Evolutionary conservation across 2,888 invertebrate genomes (phyloP).

Genomic region (Kuschelorhynchus macadamiae): DNA sequence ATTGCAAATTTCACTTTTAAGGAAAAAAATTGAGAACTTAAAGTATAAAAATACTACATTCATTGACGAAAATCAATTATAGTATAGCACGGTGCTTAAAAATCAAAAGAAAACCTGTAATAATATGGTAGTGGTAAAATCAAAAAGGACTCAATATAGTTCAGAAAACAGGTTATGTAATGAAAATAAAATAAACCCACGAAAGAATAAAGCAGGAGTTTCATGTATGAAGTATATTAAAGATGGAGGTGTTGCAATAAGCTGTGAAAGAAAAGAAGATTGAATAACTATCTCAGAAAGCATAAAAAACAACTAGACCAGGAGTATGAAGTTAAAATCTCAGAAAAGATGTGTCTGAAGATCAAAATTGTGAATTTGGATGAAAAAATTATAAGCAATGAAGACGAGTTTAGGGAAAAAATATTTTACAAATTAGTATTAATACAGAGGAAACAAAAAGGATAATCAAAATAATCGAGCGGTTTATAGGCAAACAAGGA

Average conservation of each 20-base stretch:
- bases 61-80: too few species aligned
- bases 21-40: too few species aligned
- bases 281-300: background rate
- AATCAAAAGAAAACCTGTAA: too few species aligned
- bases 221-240: conserved; percentile 50
- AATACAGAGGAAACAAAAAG: background rate
- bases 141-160: too few species aligned
- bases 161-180: background rate
- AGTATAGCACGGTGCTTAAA: too few species aligned
- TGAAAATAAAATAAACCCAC: conserved; percentile 43
- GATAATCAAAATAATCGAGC: background rate
- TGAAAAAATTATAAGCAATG: background rate
- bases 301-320: background rate
- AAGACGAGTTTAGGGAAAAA: background rate
- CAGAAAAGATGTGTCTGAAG: background rate
- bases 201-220: conserved; percentile 53
- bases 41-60: too few species aligned
- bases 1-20: too few species aligned
- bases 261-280: conserved; percentile 1
- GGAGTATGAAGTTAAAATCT: background rate
- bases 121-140: too few species aligned
- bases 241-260: conserved; percentile 14
- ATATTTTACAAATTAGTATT: background rate
- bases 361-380: background rate
- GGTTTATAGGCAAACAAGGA: background rate